Base-by-base conservation (phyloP, 2,113 vertebrate genomes). In the Pipa parva region DNA sequence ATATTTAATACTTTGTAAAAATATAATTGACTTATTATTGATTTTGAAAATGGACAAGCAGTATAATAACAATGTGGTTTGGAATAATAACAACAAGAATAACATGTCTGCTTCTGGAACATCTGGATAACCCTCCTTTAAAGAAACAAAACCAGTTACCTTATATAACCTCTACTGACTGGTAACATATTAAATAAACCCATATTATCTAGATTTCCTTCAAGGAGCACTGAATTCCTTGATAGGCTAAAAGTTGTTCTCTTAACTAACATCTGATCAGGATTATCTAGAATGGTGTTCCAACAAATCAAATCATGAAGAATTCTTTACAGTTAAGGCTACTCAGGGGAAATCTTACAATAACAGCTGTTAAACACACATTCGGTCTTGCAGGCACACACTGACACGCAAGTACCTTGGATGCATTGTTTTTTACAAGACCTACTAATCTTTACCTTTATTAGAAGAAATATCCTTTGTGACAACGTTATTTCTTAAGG, bases 121-220 rank as follows among this genome's bases (percentile, higher is more conserved):
- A 84, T 79, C 74, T 82, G 79, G 84, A 87, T 77, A 74, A 77
- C 75, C 64, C 17, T 63, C 72, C 76, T 85, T 79, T 80, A 82
- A 87, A n/a, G n/a, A n/a, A n/a, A n/a, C n/a, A n/a, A 80, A 83
- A 81, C 74, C 50, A 17, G 82, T 83, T 84, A 84, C 87, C 83
- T 81, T 73, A 74, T 60, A 63, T 87, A 80, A 85, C 84, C 83
- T 80, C 73, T 75, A 81, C 77, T 73, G 75, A 78, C 78, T 78
- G 63, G 11, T 77, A 77, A 79, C 77, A 77, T 79, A 66, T 73
- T 67, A 79, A 78, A 82, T 71, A 71, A 78, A 83, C 83, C 81
- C 75, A 80, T 71, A 71, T 54, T 78, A 74, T 71, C 73, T 75
- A 78, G 73, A 75, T 83, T 79, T 76, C 78, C 75, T 66, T 68